Evolutionary conservation across 2,888 invertebrate species (phyloP).

Genomic region (Drosophila lacicola): DNA sequence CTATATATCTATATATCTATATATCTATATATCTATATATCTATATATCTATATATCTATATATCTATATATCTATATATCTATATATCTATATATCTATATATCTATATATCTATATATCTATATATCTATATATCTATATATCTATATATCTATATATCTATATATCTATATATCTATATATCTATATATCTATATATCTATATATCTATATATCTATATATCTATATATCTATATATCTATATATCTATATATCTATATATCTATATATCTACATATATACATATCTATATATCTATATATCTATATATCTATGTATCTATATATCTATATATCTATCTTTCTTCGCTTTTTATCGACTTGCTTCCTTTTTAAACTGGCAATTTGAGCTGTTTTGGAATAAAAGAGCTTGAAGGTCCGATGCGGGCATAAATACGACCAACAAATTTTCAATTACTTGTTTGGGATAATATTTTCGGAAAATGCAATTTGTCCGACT

Average conservation of each 20-base stretch:
- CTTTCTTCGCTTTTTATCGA: not conserved
- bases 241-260: constrained; percentile 6
- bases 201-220: constrained; percentile 7
- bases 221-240: constrained; percentile 8
- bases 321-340: not conserved
- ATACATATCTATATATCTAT: constrained; percentile 4
- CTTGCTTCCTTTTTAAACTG: constrained; percentile 10
- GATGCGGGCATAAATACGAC: constrained; percentile 63
- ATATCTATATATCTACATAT: constrained; percentile 4
- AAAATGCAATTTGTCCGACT: constrained; percentile 81
- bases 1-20: constrained; percentile 4
- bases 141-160: not conserved
- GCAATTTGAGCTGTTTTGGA: constrained; percentile 21
- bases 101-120: not conserved
- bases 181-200: constrained; percentile 7
- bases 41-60: not conserved
- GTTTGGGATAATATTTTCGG: constrained; percentile 80
- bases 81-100: not conserved
- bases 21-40: not conserved
- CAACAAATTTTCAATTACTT: constrained; percentile 80
- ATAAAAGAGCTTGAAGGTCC: constrained; percentile 22
- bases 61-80: not conserved
- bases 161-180: constrained; percentile 8
- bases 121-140: constrained; percentile 5
- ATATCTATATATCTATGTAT: constrained; percentile 4